These are phyloP conservation scores for Nestor notabilis DNA, from an alignment of 2,113 vertebrate species.

Conservation along the genomic window DNA sequence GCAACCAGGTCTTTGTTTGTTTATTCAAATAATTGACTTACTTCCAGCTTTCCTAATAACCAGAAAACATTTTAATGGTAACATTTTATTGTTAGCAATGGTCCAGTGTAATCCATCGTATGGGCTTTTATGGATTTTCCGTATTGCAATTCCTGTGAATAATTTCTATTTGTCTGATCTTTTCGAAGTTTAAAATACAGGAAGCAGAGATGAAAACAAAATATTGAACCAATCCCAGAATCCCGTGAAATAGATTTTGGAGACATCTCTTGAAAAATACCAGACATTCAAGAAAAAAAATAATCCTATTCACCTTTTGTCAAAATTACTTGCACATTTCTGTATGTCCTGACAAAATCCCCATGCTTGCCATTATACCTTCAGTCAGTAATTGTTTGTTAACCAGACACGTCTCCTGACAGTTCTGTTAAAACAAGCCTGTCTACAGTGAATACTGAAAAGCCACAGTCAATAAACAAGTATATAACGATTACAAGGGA, in stretches of 20 bases:
- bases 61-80: neutral
- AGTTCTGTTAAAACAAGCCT: conserved; percentile 31
- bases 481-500: conserved; percentile 26
- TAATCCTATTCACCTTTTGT: neutral
- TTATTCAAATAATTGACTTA: conserved; percentile 59
- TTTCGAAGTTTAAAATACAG: neutral
- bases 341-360: neutral
- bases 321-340: neutral
- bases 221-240: neutral
- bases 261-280: neutral
- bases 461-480: conserved; percentile 32
- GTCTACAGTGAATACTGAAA: conserved; percentile 27
- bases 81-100: neutral
- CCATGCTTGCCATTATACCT: neutral
- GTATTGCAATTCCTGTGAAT: neutral
- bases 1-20: conserved; percentile 49
- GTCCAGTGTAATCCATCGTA: rapidly evolving
- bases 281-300: neutral
- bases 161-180: neutral
- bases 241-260: neutral
- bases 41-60: conserved; percentile 52
- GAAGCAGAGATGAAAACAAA: neutral
- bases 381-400: neutral
- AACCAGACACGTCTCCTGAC: neutral
- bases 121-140: neutral